A percentile compares a stretch with the other conserved stretches of the same genome.
Conservation (phyloP, 92 coral and sea anemone genomes). For the Hydrozoanthus gracilis region DNA sequence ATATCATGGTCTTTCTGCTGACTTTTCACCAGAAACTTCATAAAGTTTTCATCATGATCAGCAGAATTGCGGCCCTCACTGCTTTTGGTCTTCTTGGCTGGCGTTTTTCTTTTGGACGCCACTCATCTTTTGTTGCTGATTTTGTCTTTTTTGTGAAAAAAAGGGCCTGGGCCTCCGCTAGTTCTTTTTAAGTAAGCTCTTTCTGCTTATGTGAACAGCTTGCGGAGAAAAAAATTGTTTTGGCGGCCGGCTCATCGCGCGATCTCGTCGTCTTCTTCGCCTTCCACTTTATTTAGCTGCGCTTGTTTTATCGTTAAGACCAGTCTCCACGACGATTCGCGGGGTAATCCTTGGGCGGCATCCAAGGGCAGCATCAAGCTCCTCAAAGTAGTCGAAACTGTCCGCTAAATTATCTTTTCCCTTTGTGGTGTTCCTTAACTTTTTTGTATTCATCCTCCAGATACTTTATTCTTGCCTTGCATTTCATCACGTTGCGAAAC, state of each 20-base stretch:
- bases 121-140: background rate
- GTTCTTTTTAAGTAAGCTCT: background rate
- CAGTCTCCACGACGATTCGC: background rate
- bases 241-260: background rate
- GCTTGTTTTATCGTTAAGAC: background rate
- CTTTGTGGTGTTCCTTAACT: conserved; percentile 1
- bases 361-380: conserved; percentile 10
- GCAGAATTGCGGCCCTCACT: background rate
- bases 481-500: background rate
- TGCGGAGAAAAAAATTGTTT: background rate
- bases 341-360: conserved; percentile 8
- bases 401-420: conserved; percentile 9
- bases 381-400: conserved; percentile 11
- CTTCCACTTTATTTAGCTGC: background rate
- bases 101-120: background rate
- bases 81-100: conserved; percentile 2
- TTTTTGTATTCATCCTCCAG: conserved; percentile 13
- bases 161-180: conserved; percentile 5
- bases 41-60: background rate
- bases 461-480: conserved; percentile 19
- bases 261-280: background rate
- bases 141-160: conserved; percentile 9
- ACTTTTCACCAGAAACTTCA: background rate
- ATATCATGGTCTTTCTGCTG: background rate
- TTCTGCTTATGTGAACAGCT: background rate